phyloP scores from a whole-genome alignment of 1,140 invertebrate genomes.

The Wiebesia pumilae region DNA sequence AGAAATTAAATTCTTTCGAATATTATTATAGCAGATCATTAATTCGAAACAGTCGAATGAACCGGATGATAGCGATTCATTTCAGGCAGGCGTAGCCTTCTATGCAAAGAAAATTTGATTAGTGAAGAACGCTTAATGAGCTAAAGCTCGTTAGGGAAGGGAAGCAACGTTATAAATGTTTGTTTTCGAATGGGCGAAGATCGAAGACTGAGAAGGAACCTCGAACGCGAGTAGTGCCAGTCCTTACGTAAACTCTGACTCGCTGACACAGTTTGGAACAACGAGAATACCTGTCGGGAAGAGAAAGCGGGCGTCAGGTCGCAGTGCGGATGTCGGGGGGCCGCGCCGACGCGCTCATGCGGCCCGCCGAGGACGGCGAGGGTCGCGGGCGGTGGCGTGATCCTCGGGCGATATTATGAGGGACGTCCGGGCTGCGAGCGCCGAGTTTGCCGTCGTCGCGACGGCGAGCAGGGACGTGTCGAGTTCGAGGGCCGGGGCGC shows the following conservation, averaged over 20 bases:
- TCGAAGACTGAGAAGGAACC: too few species aligned
- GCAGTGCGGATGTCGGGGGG: background rate
- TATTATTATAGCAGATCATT: background rate
- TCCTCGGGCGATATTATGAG: constrained; percentile 33
- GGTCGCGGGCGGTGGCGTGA: background rate
- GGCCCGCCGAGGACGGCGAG: background rate
- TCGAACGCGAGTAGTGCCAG: background rate
- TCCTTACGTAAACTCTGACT: background rate
- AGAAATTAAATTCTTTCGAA: background rate
- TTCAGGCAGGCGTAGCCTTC: background rate
- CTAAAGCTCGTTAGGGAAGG: background rate
- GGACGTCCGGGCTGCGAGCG: constrained; percentile 12
- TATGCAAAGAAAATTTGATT: too few species aligned
- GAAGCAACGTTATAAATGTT: background rate
- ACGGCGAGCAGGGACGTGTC: background rate
- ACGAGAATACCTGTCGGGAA: too few species aligned
- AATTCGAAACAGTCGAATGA: background rate
- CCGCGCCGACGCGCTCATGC: background rate
- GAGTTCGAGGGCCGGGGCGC: background rate
- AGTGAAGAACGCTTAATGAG: background rate
- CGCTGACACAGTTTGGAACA: background rate
- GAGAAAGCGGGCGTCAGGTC: background rate
- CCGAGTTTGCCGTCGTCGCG: constrained; percentile 3
- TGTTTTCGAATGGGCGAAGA: background rate
- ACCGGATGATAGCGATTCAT: background rate